Conservation (phyloP, 2,888 invertebrate species). For the Diaperis boleti region DNA sequence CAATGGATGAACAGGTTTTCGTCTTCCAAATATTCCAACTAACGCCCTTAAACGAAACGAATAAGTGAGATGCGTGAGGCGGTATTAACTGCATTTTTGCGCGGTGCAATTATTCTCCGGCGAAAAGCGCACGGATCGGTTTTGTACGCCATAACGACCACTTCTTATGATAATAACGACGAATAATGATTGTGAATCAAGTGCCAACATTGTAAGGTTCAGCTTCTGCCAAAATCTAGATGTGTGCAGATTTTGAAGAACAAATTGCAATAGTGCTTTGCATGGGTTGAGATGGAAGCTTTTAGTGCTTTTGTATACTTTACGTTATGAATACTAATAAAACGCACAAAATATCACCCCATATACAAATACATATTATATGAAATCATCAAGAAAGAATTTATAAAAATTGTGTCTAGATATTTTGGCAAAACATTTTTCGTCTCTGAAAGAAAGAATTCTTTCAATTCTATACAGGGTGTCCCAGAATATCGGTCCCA, state of each 20-base stretch:
- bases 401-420: no score
- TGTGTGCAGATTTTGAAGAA: conserved; percentile 29
- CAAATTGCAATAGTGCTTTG: conserved; percentile 26
- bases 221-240: conserved; percentile 10
- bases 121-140: conserved; percentile 12
- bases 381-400: no score
- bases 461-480: no score
- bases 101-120: conserved; percentile 29
- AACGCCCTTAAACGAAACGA: conserved; percentile 58
- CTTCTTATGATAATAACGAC: conserved; percentile 22
- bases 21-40: conserved; percentile 57
- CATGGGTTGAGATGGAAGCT: conserved; percentile 37
- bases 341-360: no score
- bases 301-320: background rate
- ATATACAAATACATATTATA: no score
- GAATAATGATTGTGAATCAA: conserved; percentile 20
- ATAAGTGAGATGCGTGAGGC: conserved; percentile 44
- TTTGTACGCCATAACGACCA: conserved; percentile 15
- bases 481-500: no score
- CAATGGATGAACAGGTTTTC: conserved; percentile 59
- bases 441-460: no score
- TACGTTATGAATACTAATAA: no score
- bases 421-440: no score
- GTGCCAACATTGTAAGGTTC: conserved; percentile 16
- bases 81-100: conserved; percentile 40